A percentile compares a stretch with the other conserved stretches of the same genome.
Evolutionary conservation across 2,113 vertebrate species (phyloP).

Genomic region (Thermophis baileyi): DNA sequence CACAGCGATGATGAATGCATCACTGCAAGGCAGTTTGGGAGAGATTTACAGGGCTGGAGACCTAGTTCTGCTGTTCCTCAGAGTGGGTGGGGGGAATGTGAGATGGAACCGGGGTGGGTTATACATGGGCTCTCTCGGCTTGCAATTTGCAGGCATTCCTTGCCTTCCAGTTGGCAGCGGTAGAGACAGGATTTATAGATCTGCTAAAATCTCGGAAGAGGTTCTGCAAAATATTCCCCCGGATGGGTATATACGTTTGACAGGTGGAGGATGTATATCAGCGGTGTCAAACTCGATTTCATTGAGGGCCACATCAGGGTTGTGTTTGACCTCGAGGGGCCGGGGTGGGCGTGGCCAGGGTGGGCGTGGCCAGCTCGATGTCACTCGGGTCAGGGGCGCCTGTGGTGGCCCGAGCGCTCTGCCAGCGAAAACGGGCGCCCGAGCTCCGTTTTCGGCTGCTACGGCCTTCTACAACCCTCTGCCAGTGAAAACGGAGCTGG

Average conservation of each 20-base stretch:
- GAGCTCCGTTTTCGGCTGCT: no score
- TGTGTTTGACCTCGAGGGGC: no score
- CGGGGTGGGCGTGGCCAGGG: no score
- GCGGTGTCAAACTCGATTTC: no score
- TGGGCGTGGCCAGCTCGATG: no score
- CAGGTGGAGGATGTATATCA: background rate
- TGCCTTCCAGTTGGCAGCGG: background rate
- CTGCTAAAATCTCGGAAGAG: background rate
- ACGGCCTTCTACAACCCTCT: no score
- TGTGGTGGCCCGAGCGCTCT: no score
- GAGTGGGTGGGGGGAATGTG: background rate
- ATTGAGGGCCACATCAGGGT: no score
- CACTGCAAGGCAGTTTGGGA: conserved; percentile 6
- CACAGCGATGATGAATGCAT: background rate
- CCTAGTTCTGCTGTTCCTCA: background rate
- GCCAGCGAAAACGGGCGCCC: no score
- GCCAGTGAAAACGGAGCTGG: no score
- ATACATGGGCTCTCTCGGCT: background rate
- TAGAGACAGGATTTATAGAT: background rate
- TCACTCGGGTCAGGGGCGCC: no score
- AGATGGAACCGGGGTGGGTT: background rate
- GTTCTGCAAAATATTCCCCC: background rate
- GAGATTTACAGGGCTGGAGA: conserved; percentile 14
- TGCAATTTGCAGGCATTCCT: background rate
- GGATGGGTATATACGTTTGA: background rate